Evolutionary conservation across 35 echinoderm and acorn worm species (phyloP), one percentile per base, ranked within the genome.

Genomic region (Ophioderma brevispina): DNA sequence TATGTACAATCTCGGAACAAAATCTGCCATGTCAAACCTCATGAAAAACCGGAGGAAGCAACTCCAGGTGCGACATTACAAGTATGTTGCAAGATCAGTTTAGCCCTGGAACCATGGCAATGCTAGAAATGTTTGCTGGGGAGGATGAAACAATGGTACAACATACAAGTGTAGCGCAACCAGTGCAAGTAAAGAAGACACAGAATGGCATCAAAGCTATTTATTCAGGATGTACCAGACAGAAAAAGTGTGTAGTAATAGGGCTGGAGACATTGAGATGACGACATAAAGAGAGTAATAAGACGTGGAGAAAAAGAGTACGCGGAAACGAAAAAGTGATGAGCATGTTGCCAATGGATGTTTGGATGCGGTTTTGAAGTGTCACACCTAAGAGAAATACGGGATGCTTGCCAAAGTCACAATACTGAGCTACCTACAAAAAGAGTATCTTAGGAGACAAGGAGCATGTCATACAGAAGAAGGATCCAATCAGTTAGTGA

Each of bases 61-160:
- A 17, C 41, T 46, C 41, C 41, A 46, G 17, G 13, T 18, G 17
- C 14, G 37, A 33, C 2, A 35, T 17, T 4, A 14, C 23, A 32
- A 84, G 49, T 18, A 55, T 33, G 2, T 55, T 59, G 19, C 33
- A 32, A 35, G 83, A 85, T 25, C 83, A 85, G 15, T 81, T 91
- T n/a, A 95, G 90, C 81, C 90, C 93, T 42, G 96, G 91, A 30
- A 95, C 97, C 19, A 11, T 99, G 55, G 97, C 87, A 30, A 91
- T 99, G 77, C 85, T 99, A 1, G 97, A 99, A 40, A 35, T 99
- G 34, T 80, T 99, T 77, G 97, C 90, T 19, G 92, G 94, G 38
- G 96, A 93, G 43, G 59, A 70, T 70, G 59, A 70, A 3, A 15
- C 84, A 35, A 1, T 33, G 40, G 49, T 33, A 70, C 17, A 17